Conservation (phyloP, 2,888 invertebrate species). For the Nipponacmea schrenckii region DNA sequence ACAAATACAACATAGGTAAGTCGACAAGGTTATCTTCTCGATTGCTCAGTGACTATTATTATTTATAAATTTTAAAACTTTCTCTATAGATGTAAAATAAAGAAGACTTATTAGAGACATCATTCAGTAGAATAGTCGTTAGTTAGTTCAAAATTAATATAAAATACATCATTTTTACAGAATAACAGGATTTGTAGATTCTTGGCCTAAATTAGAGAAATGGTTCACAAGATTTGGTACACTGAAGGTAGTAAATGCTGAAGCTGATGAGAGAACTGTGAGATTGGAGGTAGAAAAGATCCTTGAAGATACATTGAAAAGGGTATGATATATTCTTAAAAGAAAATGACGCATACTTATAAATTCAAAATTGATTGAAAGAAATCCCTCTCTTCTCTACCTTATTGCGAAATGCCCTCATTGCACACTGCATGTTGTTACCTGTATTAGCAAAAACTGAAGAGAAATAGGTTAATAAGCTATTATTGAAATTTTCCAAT, state of each 20-base stretch:
- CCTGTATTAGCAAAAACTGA: no score
- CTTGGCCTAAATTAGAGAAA: conserved; percentile 65
- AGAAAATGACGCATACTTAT: no score
- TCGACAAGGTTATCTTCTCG: neutral
- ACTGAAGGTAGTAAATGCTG: conserved; percentile 57
- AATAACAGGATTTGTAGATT: conserved; percentile 62
- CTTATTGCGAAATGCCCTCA: no score
- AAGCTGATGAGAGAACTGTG: conserved; percentile 46
- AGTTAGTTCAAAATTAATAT: neutral
- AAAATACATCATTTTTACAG: conserved; percentile 38
- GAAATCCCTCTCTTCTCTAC: no score
- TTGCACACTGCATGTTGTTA: no score
- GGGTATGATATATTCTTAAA: conserved; percentile 44
- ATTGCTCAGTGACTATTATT: neutral
- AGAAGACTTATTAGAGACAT: neutral
- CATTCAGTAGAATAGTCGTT: neutral
- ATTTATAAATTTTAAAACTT: neutral
- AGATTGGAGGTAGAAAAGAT: conserved; percentile 61
- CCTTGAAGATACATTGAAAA: conserved; percentile 61
- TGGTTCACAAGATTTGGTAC: conserved; percentile 65
- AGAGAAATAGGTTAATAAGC: no score
- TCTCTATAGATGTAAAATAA: neutral
- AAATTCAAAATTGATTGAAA: no score
- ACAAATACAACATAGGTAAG: conserved; percentile 64
- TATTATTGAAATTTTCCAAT: no score